Evolutionary conservation across 1,140 invertebrate species (phyloP).

Genomic region (Rhagoletis zephyria): DNA sequence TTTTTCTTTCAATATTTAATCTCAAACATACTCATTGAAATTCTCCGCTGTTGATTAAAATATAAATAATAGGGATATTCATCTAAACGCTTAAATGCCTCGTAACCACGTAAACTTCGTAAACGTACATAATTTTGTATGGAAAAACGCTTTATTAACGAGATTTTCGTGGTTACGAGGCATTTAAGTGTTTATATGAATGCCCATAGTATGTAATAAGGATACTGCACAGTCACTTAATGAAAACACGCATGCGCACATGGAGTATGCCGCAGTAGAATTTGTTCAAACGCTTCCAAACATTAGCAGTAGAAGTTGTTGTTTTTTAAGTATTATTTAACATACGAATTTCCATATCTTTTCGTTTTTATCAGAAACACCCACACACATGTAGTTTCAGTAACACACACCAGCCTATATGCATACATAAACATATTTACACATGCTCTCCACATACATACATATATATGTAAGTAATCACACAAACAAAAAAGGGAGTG

Average conservation of each 20-base stretch:
- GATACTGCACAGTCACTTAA: neutral
- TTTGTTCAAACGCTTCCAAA: neutral
- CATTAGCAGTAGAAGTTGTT: neutral
- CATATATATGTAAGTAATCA: too few species aligned
- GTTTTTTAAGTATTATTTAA: neutral
- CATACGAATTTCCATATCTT: neutral
- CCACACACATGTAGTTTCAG: neutral
- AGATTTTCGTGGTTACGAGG: too few species aligned
- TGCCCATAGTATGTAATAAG: neutral
- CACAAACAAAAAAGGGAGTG: too few species aligned
- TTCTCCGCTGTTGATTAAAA: too few species aligned
- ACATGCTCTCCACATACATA: too few species aligned
- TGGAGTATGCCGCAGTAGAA: neutral
- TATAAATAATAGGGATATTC: too few species aligned
- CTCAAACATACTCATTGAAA: too few species aligned
- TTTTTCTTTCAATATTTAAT: neutral
- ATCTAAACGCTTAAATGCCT: too few species aligned
- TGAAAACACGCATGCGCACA: neutral
- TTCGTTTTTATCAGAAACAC: neutral
- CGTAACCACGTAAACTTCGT: too few species aligned
- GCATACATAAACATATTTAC: neutral
- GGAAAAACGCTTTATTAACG: too few species aligned
- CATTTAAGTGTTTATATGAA: neutral
- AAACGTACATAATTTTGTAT: too few species aligned
- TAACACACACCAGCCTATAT: neutral